A percentile compares a stretch with the other conserved stretches of the same genome.
Evolutionary conservation across 2,888 invertebrate species (phyloP).

Genomic region (Aphodius sticticus): DNA sequence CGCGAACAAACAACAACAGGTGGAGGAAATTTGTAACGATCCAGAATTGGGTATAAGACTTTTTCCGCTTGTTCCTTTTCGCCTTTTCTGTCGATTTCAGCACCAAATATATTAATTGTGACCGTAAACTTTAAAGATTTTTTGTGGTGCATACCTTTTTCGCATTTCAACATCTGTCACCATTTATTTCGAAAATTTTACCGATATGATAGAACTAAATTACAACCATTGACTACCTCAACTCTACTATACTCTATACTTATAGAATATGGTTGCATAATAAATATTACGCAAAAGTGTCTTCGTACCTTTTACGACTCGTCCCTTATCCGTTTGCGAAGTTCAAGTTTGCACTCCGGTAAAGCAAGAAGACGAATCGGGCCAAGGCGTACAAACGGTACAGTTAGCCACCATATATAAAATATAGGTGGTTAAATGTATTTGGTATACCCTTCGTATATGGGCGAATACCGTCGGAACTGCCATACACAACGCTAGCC

Average conservation of each 20-base stretch:
- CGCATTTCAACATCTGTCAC: not conserved
- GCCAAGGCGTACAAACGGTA: not conserved
- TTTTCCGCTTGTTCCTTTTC: not conserved
- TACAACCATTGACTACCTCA: not conserved
- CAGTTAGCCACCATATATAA: slow-evolving; percentile 4
- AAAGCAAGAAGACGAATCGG: not conserved
- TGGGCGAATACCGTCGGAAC: not conserved
- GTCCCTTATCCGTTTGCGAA: not conserved
- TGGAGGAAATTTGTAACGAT: not conserved
- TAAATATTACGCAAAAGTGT: not conserved
- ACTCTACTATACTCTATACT: not conserved
- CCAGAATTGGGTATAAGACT: not conserved
- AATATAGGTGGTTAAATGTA: slow-evolving; percentile 4
- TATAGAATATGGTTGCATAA: not conserved
- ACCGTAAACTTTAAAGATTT: not conserved
- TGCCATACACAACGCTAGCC: not conserved
- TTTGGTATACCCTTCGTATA: not conserved
- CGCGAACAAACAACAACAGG: not conserved
- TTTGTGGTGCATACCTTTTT: not conserved
- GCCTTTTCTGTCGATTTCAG: not conserved
- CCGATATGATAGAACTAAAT: too few relatives aligned
- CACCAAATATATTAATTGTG: not conserved
- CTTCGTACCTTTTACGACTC: not conserved
- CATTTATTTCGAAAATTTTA: not conserved
- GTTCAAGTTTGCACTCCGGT: not conserved